Conservation (phyloP, 2,797 vertebrate genomes). For the Phrynocephalus vlangalii region DNA sequence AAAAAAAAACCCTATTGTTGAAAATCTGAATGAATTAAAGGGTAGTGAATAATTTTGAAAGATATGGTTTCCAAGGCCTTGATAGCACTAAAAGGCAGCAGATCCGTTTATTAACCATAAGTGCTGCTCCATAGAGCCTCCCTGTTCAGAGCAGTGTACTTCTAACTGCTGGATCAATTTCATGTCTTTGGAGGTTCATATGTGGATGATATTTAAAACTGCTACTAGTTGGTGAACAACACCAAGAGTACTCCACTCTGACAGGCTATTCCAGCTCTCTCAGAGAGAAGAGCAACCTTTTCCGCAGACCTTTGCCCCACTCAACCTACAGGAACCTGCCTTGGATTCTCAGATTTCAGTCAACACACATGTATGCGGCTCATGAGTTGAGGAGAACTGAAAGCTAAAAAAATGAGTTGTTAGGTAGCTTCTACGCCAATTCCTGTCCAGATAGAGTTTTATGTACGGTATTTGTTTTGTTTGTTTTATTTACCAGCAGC, state of each 20-base stretch:
- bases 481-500: no score
- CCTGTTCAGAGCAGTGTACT: neutral
- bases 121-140: neutral
- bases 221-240: neutral
- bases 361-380: neutral
- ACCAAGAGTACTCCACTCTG: neutral
- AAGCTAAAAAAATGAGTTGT: neutral
- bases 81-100: neutral
- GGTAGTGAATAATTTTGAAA: neutral
- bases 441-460: no score
- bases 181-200: neutral
- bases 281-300: neutral
- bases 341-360: neutral
- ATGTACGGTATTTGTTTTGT: no score
- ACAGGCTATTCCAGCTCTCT: neutral
- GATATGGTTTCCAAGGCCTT: neutral
- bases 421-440: no score
- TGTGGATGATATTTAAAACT: neutral
- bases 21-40: neutral
- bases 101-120: neutral
- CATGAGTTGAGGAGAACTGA: neutral
- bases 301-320: no score
- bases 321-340: neutral
- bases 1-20: neutral
- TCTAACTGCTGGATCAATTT: neutral